A percentile compares a stretch with the other conserved stretches of the same genome.
phyloP scores from a whole-genome alignment of 2,797 vertebrate genomes.

The Rhabdophis nuchalis region DNA sequence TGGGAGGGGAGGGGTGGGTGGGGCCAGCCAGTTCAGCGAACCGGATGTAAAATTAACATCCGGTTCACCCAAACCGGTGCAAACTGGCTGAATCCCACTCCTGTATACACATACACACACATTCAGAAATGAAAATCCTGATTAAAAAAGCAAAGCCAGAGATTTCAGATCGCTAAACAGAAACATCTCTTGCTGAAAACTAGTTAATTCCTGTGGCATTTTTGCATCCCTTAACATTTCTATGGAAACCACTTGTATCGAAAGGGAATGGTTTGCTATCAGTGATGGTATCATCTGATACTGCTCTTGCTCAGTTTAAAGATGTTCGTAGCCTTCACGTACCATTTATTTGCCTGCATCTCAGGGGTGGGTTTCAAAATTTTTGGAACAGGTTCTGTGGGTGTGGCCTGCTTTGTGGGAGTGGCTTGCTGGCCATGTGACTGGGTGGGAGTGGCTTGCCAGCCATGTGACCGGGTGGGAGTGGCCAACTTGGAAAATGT shows the following conservation, averaged over 20 bases:
- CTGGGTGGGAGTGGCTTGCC: too few species aligned
- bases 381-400: too few species aligned
- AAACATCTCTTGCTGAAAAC: conserved; percentile 36
- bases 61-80: too few species aligned
- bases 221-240: conserved; percentile 54
- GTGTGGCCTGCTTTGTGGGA: too few species aligned
- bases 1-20: too few species aligned
- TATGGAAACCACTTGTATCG: conserved; percentile 53
- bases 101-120: neutral
- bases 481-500: too few species aligned
- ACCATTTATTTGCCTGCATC: neutral
- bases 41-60: too few species aligned
- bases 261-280: conserved; percentile 42
- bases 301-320: conserved; percentile 39
- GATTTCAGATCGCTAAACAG: conserved; percentile 21
- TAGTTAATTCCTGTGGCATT: conserved; percentile 46
- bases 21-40: too few species aligned
- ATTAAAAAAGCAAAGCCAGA: conserved; percentile 11
- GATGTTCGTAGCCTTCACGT: conserved; percentile 10
- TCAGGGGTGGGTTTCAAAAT: too few species aligned
- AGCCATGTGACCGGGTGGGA: too few species aligned
- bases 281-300: conserved; percentile 34
- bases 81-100: too few species aligned
- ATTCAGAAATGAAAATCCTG: neutral
- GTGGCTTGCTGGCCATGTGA: too few species aligned